These are phyloP conservation scores for Stramonita haemastoma DNA, from an alignment of 2,888 invertebrate genomes.

Conservation along the genomic window DNA sequence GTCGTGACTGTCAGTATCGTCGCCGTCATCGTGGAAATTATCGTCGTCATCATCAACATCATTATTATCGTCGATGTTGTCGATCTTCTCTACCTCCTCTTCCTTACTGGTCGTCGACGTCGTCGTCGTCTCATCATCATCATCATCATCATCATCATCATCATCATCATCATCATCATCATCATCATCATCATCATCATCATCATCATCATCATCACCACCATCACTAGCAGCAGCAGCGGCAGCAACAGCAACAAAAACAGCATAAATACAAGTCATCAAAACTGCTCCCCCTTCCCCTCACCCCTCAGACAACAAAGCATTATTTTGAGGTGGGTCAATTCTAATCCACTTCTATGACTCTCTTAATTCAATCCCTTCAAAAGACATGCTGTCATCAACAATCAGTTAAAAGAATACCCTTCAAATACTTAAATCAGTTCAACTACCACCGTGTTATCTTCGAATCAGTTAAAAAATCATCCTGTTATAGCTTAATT, in stretches of 20 bases:
- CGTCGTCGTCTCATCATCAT: not conserved
- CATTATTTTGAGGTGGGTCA: not conserved
- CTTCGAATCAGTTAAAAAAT: too few relatives aligned
- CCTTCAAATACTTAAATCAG: too few relatives aligned
- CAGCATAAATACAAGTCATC: not conserved
- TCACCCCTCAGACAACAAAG: not conserved
- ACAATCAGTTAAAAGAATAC: too few relatives aligned
- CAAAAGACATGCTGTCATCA: too few relatives aligned
- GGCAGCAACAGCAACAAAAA: not conserved
- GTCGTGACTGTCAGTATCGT: not conserved
- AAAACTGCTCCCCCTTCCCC: not conserved
- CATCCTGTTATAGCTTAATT: too few relatives aligned
- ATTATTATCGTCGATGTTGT: not conserved
- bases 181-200: not conserved
- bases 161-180: not conserved
- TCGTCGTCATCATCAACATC: not conserved
- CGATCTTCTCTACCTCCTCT: not conserved
- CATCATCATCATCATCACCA: slow-evolving; percentile 15
- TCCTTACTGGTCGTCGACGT: not conserved
- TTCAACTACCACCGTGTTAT: too few relatives aligned
- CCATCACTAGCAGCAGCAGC: not conserved
- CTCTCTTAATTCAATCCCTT: too few relatives aligned
- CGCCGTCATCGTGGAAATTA: not conserved
- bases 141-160: slow-evolving; percentile 21
- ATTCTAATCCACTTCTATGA: too few relatives aligned